Percentiles rank a stretch among this genome's conserved stretches.
These are phyloP conservation scores for Salvator merianae DNA, from an alignment of 2,113 vertebrate species.

Conservation along the genomic window DNA sequence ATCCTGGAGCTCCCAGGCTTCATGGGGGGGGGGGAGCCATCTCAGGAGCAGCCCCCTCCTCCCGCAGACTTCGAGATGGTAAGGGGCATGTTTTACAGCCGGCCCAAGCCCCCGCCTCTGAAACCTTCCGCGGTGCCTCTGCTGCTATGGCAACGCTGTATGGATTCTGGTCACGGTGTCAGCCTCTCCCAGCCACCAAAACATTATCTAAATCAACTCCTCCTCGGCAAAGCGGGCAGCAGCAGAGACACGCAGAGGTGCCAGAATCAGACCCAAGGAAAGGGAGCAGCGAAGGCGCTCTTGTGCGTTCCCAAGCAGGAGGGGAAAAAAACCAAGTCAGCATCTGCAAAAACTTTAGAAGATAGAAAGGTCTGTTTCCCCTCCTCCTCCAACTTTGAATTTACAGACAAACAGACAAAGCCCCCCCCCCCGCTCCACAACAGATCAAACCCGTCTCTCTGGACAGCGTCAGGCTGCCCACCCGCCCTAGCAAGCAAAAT, in stretches of 20 bases:
- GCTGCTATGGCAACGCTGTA: slow-evolving; percentile 27
- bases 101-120: background rate
- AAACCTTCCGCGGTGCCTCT: background rate
- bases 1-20: background rate
- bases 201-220: background rate
- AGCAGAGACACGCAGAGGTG: background rate
- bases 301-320: no score
- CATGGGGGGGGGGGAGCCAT: no score
- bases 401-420: no score
- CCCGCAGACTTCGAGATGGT: background rate
- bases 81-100: slow-evolving; percentile 2
- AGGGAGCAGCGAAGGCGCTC: no score
- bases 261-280: background rate
- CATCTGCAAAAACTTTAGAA: no score
- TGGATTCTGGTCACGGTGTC: slow-evolving; percentile 26
- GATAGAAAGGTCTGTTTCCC: no score
- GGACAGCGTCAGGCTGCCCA: no score
- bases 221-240: background rate
- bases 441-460: no score
- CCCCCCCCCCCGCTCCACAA: no score
- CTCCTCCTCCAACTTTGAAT: no score
- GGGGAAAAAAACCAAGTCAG: no score
- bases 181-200: slow-evolving; percentile 4
- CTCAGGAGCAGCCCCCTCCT: background rate
- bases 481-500: no score